Evolutionary conservation across 2,888 invertebrate species (phyloP), one percentile per base, ranked within the genome.

Genomic region (Hesperia comma): DNA sequence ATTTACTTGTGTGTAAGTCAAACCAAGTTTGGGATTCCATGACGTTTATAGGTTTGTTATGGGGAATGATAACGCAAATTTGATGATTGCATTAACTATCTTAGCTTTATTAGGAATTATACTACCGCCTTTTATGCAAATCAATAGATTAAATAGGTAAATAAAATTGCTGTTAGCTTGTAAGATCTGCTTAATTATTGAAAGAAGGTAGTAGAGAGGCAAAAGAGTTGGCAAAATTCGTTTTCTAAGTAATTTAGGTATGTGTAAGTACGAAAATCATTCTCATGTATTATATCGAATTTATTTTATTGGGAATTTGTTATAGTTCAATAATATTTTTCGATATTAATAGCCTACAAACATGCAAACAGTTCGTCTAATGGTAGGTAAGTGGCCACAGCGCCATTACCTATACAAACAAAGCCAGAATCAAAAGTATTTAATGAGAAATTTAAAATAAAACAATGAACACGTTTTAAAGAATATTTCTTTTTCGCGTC

Each of bases 1-100:
- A 75, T 88, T 21, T 84, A 80, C 69, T 75, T 87, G 54, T 81
- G 84, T 74, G 79, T 82, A 40, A 86, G 87, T 83, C 6, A n/a
- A n/a, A n/a, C n/a, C n/a, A n/a, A n/a, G 79, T 15, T 71, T 85
- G 3, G 85, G 72, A 2, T 82, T 87, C 40, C 51, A 80, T 12
- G 58, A 72, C 33, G 14, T 68, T 0, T 77, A 72, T 33, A 78
- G 79, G 68, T 0, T 0, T 0, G 0, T 63, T 5, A 14, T 72
- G 12, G 72, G 72, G 0, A 69, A 79, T 32, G n/a, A 53, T 1
- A 79, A 75, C 62, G 74, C 80, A 2, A 77, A 81, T 71, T 53
- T 85, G 40, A 71, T 77, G 0, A 84, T 87, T 66, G 10, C 76
- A 2, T 62, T 84, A 0, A 71, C 85, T 26, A 71, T 80, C 0